Percentiles rank a stretch among this genome's conserved stretches.
These are phyloP conservation scores for Dysidea cf. avara DNA, from an alignment of 37 sponge, comb jelly and placozoan species.

Conservation along the genomic window DNA sequence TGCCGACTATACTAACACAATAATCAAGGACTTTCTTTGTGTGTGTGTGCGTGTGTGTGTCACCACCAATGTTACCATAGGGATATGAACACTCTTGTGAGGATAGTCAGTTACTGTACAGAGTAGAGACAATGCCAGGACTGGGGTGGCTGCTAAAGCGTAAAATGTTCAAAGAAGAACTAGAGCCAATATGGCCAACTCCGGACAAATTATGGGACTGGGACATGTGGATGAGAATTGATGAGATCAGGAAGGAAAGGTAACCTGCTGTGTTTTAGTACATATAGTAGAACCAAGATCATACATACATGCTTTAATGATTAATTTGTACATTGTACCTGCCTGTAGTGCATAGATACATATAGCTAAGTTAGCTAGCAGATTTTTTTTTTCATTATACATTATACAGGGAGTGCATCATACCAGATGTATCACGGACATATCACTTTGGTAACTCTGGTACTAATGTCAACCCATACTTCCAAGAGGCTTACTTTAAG, in stretches of 20 bases:
- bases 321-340: background rate
- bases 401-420: conserved; percentile 77
- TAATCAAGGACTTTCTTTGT: too few relatives aligned
- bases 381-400: background rate
- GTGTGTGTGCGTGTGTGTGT: too few relatives aligned
- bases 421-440: conserved; percentile 91
- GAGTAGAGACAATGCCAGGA: conserved; percentile 96
- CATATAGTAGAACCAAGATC: background rate
- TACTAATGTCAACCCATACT: conserved; percentile 93
- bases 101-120: conserved; percentile 79
- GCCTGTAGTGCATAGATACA: background rate
- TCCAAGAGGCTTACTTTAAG: conserved; percentile 89
- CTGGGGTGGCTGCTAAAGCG: conserved; percentile 75
- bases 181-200: conserved; percentile 87
- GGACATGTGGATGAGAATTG: conserved; percentile 98
- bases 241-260: conserved; percentile 73
- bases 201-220: conserved; percentile 98
- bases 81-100: conserved; percentile 85
- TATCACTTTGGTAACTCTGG: conserved; percentile 92
- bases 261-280: background rate
- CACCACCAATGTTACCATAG: too few relatives aligned
- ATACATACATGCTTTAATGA: background rate
- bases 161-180: conserved; percentile 73
- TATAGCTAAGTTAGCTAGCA: background rate
- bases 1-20: too few relatives aligned